phyloP scores from a whole-genome alignment of 2,888 invertebrate species.

The Stictocephala bisonia region DNA sequence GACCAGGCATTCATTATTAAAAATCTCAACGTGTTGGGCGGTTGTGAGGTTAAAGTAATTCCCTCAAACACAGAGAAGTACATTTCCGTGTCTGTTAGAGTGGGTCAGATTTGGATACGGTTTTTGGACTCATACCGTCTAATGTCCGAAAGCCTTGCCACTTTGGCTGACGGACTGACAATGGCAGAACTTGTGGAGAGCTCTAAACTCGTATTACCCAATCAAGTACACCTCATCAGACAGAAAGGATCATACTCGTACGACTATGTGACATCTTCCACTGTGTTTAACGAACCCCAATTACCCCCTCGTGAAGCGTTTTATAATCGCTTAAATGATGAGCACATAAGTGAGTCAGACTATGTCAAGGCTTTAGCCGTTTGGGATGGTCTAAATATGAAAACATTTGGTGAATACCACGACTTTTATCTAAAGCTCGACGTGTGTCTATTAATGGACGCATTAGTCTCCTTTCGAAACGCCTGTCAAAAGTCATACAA shows the following conservation, averaged over 20 bases:
- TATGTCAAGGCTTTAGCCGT: constrained; percentile 61
- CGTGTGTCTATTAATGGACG: constrained; percentile 43
- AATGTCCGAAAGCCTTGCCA: background rate
- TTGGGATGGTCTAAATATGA: constrained; percentile 60
- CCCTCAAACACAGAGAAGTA: background rate
- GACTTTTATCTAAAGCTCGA: constrained; percentile 41
- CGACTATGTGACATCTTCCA: constrained; percentile 52
- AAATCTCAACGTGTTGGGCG: background rate
- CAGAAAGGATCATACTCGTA: constrained; percentile 51
- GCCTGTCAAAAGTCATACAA: constrained; percentile 10
- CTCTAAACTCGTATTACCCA: background rate
- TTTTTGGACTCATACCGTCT: background rate
- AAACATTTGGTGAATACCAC: constrained; percentile 61
- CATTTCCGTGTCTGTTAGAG: background rate
- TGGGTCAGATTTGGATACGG: background rate
- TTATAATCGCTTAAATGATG: constrained; percentile 56
- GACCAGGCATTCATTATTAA: background rate
- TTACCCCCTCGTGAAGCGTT: constrained; percentile 57
- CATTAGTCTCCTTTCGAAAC: constrained; percentile 47
- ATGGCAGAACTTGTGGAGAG: background rate
- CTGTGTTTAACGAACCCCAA: constrained; percentile 33
- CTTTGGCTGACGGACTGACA: background rate
- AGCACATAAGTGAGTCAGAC: constrained; percentile 55
- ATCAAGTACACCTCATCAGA: background rate
- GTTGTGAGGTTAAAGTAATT: background rate